phyloP scores from a whole-genome alignment of 2,797 vertebrate genomes.

The Halcyon smyrnensis region DNA sequence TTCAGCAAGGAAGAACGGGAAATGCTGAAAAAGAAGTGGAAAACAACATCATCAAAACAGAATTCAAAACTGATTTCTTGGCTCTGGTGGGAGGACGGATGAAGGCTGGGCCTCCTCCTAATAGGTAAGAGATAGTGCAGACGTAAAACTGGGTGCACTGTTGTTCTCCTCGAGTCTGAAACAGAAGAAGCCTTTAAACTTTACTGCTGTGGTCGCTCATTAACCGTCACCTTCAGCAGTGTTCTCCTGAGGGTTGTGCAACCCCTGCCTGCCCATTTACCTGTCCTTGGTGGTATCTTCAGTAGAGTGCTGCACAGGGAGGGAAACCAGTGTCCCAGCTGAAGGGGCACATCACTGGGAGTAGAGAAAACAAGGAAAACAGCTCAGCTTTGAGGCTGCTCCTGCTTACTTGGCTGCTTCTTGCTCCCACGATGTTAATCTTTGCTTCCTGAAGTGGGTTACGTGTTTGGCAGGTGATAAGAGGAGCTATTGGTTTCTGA shows the following conservation, averaged over 20 bases:
- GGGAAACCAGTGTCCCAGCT: neutral
- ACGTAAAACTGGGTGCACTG: neutral
- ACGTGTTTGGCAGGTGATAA: constrained; percentile 36
- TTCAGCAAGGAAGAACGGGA: constrained; percentile 78
- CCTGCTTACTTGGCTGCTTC: constrained; percentile 27
- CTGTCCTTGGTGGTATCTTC: neutral
- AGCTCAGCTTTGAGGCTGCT: neutral
- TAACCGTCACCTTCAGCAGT: neutral
- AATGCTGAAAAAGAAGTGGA: constrained; percentile 77
- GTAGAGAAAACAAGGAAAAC: neutral
- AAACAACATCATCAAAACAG: constrained; percentile 71
- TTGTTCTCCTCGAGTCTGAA: neutral
- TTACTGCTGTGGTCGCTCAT: neutral
- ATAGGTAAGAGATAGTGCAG: constrained; percentile 63
- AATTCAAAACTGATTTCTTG: constrained; percentile 75
- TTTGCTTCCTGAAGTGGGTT: constrained; percentile 19
- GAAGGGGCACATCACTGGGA: neutral
- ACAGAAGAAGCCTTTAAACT: neutral
- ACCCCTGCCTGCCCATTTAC: neutral
- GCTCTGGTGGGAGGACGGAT: constrained; percentile 69
- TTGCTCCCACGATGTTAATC: constrained; percentile 31
- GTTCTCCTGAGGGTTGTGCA: neutral
- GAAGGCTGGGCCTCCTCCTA: constrained; percentile 75
- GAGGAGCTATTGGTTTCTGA: constrained; percentile 37
- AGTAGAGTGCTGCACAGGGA: neutral